Base-by-base conservation (phyloP, 2,888 invertebrate species). In the Pteria penguin region DNA sequence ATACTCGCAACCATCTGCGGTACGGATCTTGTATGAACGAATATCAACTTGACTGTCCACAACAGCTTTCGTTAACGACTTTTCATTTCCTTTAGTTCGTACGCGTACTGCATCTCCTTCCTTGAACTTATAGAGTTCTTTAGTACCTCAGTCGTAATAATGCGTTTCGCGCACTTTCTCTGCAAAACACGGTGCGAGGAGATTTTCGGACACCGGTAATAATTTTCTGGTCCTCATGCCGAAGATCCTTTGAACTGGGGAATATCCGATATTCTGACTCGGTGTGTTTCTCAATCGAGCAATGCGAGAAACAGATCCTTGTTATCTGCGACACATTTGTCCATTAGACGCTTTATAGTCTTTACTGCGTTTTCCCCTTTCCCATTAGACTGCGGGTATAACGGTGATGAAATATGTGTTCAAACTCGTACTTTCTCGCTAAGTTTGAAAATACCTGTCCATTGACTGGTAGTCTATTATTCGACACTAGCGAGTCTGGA, bases 321-420 rank as follows among this genome's bases (percentile, higher is more conserved):
- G 14, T 18, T 14, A 14, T 68, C 61, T 2, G 22, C 27, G 24
- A 29, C 2, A 26, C 55, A 61, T 33, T 63, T 68, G 31, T 54
- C 36, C 69, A 68, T 54, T 3, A 62, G 31, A 2, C 55, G 26
- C 24, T 69, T 75, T 4, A 58, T 52, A 3, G 55, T 75, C 33
- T 75, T 75, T 1, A 75, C 61, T 3, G 74, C 74, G 8, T 68
- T 67, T 52, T 75, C 74, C 1, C 52, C 74, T 54, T 75, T 75
- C 22, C 74, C 74, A 54, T 75, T 75, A 4, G 36, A 32, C 27
- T 75, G 69, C 2, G 67, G 57, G 55, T 62, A 36, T 2, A 18
- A 18, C 0, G 74, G 69, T 62, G 74, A 75, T 8, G 27, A 36
- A 1, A 69, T 75, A 8, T 31, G 29, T 69, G 74, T 52, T 75